Evolutionary conservation across 2,888 invertebrate species (phyloP), one percentile per base, ranked within the genome.

Genomic region (Drosophila ezoana): DNA sequence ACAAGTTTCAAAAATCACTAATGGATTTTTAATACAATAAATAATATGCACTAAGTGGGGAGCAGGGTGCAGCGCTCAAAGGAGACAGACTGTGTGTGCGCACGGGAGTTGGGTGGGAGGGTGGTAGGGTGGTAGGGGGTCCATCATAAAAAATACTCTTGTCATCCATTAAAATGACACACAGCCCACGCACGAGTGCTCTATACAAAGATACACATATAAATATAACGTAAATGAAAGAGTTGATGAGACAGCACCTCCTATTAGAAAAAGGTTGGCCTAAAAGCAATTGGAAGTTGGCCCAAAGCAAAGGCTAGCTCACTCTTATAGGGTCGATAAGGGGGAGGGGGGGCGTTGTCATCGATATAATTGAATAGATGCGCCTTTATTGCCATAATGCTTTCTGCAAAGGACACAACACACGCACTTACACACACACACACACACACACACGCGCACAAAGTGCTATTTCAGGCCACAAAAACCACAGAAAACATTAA

Each of bases 11-110:
- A 84, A 84, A 87, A 89, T 84, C 89, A 84, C 89, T 89, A 84
- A 84, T 84, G 89, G 84, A 89, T 84, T 81, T 89, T 87, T 89
- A 84, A 84, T 89, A 84, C 79, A 84, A 84, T 89, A 89, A 89
- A 87, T 86, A 88, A 81, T 87, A 73, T 87, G 76, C 63, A 60
- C 14, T 18, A 28, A 37, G 11, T 16, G 18, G 23, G 20, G n/a
- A 23, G 6, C 23, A 8, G 23, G 23, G 23, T 8, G 49, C 20
- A n/a, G 37, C 11, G 28, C 47, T 48, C 56, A 54, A 51, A 51
- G 71, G 38, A 43, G 28, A 38, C 18, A 23, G 28, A 28, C 28
- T 8, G 28, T 28, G 8, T 8, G 28, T 28, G 28, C 28, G 28
- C 28, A 28, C 8, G 8, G 8, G 8, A 8, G 8, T 0, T 8